Evolutionary conservation across 1,140 invertebrate species (phyloP), one percentile per base, ranked within the genome.

Genomic region (Dermatophagoides farinae): DNA sequence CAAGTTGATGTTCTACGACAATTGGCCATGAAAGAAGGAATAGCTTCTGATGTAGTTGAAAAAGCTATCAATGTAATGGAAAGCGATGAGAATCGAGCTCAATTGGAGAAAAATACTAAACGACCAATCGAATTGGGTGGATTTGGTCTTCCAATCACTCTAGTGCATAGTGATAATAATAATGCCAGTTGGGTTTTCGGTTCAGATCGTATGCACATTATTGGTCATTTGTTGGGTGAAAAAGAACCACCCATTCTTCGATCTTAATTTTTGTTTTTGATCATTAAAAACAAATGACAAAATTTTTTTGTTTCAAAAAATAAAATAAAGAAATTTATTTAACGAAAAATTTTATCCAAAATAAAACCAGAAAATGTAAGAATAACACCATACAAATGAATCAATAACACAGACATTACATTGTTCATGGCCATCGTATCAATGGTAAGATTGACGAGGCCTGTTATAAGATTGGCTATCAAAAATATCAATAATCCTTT

Each of bases 401-500:
- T 31, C 31, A 31, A 31, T 31, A 31, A 31, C 31, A 31, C 31
- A 31, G 31, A 31, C 31, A 31, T 31, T 4, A 31, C 31, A 31
- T 31, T 31, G 8, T 31, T 55, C 5, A 55, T n/a, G 1, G 25
- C 2, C 31, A 81, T 67, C 44, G 84, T 84, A 62, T 77, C 71
- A 14, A 85, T 70, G 25, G 70, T 70, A 65, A 85, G 71, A 74
- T 91, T 90, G 14, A 90, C 73, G 25, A 80, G 58, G 43, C 87
- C 87, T 23, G 86, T 90, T 11, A 83, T 67, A 20, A 90, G 41
- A 75, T 90, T 91, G 4, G 79, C 77, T 1, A 83, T 43, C 43
- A 90, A 70, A 70, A 91, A 91, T 69, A 83, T 86, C 18, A 78
- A 63, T 37, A 91, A 71, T 12, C 82, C 83, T 73, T 86, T 86